Evolutionary conservation across 2,113 vertebrate genomes (phyloP).

Genomic region (Zonotrichia leucophrys): DNA sequence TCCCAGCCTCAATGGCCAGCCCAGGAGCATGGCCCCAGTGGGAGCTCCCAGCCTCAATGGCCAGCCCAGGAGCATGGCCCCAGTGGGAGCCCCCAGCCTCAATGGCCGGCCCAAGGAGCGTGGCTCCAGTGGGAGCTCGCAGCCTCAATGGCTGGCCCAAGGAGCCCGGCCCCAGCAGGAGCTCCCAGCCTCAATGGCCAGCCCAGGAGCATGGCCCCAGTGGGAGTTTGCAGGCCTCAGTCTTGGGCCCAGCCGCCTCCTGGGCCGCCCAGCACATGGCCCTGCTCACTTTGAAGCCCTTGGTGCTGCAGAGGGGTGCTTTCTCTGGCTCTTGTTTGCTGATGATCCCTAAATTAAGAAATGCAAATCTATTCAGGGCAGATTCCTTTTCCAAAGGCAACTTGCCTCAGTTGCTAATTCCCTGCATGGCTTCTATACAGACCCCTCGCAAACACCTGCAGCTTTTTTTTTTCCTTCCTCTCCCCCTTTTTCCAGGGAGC

Average conservation of each 20-base stretch:
- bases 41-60: too few relatives aligned
- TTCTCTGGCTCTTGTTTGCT: conserved; percentile 30
- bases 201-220: not conserved
- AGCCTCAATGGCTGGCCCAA: too few relatives aligned
- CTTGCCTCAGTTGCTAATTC: conserved; percentile 67
- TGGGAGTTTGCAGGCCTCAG: not conserved
- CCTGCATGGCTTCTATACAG: conserved; percentile 36
- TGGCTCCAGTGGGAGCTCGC: too few relatives aligned
- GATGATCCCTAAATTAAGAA: conserved; percentile 58
- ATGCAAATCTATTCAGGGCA: conserved; percentile 59
- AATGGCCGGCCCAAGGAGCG: too few relatives aligned
- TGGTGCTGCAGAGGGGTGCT: not conserved
- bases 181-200: too few relatives aligned
- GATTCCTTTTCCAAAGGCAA: conserved; percentile 59
- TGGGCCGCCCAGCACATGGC: not conserved
- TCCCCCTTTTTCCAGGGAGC: not conserved
- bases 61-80: accelerated
- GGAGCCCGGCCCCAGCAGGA: not conserved
- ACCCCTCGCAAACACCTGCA: conserved; percentile 65
- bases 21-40: too few relatives aligned
- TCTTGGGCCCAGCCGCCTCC: not conserved
- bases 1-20: too few relatives aligned
- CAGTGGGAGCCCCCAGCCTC: too few relatives aligned
- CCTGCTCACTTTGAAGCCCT: conserved; percentile 34
- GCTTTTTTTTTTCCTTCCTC: not conserved